A percentile compares a stretch with the other conserved stretches of the same genome.
Conservation (phyloP, 2,113 vertebrate genomes). For the Microtus pennsylvanicus region DNA sequence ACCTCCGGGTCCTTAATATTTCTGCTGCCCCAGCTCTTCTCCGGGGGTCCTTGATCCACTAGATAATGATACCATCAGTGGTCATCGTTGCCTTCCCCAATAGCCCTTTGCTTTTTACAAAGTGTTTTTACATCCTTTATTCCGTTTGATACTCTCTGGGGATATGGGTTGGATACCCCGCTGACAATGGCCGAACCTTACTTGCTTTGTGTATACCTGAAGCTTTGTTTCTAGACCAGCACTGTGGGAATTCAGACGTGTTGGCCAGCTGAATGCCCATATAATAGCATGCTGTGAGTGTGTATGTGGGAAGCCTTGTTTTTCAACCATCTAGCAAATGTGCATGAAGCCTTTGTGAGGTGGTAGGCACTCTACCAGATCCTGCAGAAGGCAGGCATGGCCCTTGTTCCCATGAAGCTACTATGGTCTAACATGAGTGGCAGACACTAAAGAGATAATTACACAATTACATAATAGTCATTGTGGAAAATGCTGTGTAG, state of each 20-base stretch:
- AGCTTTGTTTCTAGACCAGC: constrained; percentile 36
- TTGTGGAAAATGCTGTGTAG: constrained; percentile 54
- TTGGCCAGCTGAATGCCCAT: background rate
- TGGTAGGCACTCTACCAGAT: background rate
- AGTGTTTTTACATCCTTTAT: background rate
- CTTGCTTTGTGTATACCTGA: background rate
- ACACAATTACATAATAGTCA: constrained; percentile 55
- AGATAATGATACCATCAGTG: background rate
- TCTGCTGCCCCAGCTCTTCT: background rate
- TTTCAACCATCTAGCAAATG: background rate
- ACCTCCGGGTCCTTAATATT: background rate
- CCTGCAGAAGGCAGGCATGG: background rate
- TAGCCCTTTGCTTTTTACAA: background rate
- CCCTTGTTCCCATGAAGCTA: background rate
- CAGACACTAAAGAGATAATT: constrained; percentile 39
- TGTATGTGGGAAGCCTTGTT: background rate
- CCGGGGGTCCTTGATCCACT: background rate
- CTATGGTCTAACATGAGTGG: background rate
- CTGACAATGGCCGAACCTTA: background rate
- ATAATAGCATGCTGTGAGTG: background rate
- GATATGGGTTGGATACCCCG: background rate
- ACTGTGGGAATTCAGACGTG: background rate
- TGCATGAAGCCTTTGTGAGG: background rate
- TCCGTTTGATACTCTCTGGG: background rate
- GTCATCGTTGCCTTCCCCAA: background rate